These are phyloP conservation scores for Cyrtodaria siliqua DNA, from an alignment of 2,888 invertebrate genomes.

Conservation along the genomic window DNA sequence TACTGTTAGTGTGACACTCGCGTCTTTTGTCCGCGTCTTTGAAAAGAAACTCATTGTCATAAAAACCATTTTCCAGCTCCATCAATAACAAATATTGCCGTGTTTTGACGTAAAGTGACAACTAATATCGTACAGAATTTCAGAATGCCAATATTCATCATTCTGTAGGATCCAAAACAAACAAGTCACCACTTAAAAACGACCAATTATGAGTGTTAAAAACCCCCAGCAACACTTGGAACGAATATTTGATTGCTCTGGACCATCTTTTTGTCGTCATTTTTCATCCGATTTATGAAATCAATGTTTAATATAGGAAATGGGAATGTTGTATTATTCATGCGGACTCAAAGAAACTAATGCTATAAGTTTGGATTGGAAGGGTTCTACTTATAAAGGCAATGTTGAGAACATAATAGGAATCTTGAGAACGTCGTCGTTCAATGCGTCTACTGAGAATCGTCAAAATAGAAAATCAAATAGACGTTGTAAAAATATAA, in stretches of 20 bases:
- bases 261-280: conserved; percentile 53
- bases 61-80: conserved; percentile 38
- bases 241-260: conserved; percentile 63
- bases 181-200: conserved; percentile 61
- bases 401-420: too few species aligned
- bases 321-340: conserved; percentile 64
- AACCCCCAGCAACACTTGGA: conserved; percentile 62
- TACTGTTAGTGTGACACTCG: too few species aligned
- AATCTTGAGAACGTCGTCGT: too few species aligned
- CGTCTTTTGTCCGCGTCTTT: too few species aligned
- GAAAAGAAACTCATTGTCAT: conserved; percentile 26
- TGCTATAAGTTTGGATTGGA: too few species aligned
- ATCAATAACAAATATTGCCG: conserved; percentile 62
- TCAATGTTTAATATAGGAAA: conserved; percentile 68
- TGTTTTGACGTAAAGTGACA: conserved; percentile 64
- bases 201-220: conserved; percentile 67
- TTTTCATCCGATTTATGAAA: conserved; percentile 69
- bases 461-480: too few species aligned
- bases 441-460: too few species aligned
- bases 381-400: too few species aligned
- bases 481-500: too few species aligned
- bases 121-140: conserved; percentile 62
- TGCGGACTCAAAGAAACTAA: conserved; percentile 20
- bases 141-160: conserved; percentile 60
- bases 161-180: conserved; percentile 50